Evolutionary conservation across 2,797 vertebrate genomes (phyloP).

Genomic region (Cyprinodon diabolis): DNA sequence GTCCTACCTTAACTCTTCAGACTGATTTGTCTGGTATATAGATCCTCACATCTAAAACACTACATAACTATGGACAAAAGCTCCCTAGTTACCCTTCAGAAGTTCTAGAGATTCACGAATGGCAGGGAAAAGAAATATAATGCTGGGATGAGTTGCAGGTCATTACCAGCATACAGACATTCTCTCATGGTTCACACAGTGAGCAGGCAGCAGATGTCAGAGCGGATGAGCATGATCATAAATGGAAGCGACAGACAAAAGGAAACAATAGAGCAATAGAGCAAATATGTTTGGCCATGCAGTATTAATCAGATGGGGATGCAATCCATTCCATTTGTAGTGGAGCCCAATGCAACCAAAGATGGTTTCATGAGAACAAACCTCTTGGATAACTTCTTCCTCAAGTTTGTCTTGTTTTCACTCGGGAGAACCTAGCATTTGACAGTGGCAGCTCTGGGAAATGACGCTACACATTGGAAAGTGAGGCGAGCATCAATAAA

Average conservation of each 20-base stretch:
- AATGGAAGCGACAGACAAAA: conserved; percentile 34
- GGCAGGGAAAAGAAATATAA: conserved; percentile 48
- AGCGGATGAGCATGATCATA: conserved; percentile 37
- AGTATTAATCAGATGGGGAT: conserved; percentile 66
- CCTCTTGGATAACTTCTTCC: conserved; percentile 26
- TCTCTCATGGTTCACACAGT: conserved; percentile 8
- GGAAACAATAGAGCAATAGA: conserved; percentile 54
- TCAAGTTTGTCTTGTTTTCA: conserved; percentile 37
- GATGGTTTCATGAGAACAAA: conserved; percentile 27
- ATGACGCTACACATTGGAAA: conserved; percentile 45
- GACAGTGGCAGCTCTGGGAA: conserved; percentile 52
- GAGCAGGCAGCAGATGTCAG: conserved; percentile 33
- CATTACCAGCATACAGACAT: conserved; percentile 24
- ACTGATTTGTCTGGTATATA: too few species aligned
- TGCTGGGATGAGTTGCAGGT: conserved; percentile 36
- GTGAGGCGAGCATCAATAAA: conserved; percentile 45
- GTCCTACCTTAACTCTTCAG: too few species aligned
- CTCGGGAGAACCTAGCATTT: conserved; percentile 49
- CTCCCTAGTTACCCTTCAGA: not conserved
- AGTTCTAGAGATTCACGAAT: conserved; percentile 4
- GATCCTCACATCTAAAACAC: not conserved
- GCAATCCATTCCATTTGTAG: conserved; percentile 49
- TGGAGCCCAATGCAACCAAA: conserved; percentile 16
- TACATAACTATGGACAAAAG: not conserved
- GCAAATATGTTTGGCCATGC: conserved; percentile 42